Evolutionary conservation across 1,140 invertebrate genomes (phyloP), one percentile per base, ranked within the genome.

Genomic region (Phocides pigmalion): DNA sequence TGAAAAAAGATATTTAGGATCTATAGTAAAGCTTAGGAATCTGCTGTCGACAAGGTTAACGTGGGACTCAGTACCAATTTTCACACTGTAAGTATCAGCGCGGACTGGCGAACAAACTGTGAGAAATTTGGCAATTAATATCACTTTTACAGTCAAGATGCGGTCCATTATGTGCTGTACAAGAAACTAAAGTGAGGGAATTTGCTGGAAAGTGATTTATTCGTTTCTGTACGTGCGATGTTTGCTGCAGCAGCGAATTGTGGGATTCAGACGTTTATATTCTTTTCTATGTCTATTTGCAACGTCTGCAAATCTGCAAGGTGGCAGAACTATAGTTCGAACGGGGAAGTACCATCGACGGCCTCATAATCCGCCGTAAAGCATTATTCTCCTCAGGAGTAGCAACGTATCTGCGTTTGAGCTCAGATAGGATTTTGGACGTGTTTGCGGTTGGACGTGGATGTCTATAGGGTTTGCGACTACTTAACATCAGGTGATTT

Each of bases 21-120:
- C 94, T 6, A 95, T 76, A 2, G 93, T 93, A 50, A 95, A 89
- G 75, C 94, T 95, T n/a, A 95, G 77, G 83, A 95, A 95, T 62
- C 92, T 93, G 2, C 91, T 92, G 68, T 93, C 93, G 0, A 94
- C 92, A 32, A 91, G 59, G 39, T 94, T 90, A 4, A 93, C 65
- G n/a, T 91, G 87, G 8, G 88, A 90, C 11, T 92, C 92, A 0
- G 84, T 82, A 0, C 41, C 58, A 8, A 90, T 68, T 41, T 75
- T 77, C 14, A 87, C 81, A 20, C 44, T 82, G 16, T 82, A 87
- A 9, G 78, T 82, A 16, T 84, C 77, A 0, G 71, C 66, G 5
- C 17, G 35, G 0, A 72, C 72, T 41, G 46, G 51, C 1, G 28
- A 49, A 14, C 41, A 11, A 22, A 56, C 8, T 15, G 15, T 19